A percentile compares a stretch with the other conserved stretches of the same genome.
These are phyloP conservation scores for Brachyhypopomus occidentalis DNA, from an alignment of 2,113 vertebrate species.

Conservation along the genomic window DNA sequence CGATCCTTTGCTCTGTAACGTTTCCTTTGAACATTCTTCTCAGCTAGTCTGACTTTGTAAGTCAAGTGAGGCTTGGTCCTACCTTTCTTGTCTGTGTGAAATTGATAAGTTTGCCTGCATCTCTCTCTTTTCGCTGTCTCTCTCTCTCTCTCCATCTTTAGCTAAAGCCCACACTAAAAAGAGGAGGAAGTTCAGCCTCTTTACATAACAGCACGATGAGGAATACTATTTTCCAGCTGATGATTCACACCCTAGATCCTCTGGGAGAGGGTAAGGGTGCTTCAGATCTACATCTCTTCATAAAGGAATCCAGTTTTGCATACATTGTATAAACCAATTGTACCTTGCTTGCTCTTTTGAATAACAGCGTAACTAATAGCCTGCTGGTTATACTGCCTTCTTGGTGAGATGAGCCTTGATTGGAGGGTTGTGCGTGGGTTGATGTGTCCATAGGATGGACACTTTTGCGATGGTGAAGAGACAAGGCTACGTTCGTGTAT, in stretches of 20 bases:
- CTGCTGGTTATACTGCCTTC: background rate
- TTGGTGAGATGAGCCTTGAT: background rate
- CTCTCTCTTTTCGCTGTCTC: slow-evolving; percentile 29
- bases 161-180: slow-evolving; percentile 80
- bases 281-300: slow-evolving; percentile 37
- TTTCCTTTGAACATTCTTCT: background rate
- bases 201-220: slow-evolving; percentile 94
- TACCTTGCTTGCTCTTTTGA: background rate
- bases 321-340: slow-evolving; percentile 15
- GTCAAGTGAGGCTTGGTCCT: background rate
- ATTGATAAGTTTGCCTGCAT: slow-evolving; percentile 19
- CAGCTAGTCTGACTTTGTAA: background rate
- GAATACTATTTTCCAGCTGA: slow-evolving; percentile 89
- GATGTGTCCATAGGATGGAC: background rate
- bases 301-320: slow-evolving; percentile 32
- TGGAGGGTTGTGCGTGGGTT: background rate
- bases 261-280: slow-evolving; percentile 85
- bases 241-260: slow-evolving; percentile 93
- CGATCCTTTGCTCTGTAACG: background rate
- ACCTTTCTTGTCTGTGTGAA: background rate
- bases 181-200: slow-evolving; percentile 88
- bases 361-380: slow-evolving; percentile 1
- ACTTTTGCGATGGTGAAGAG: too few relatives aligned
- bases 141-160: slow-evolving; percentile 63
- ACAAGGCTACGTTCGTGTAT: too few relatives aligned